Percentiles rank a stretch among this genome's conserved stretches.
phyloP scores from a whole-genome alignment of 2,888 invertebrate genomes.

The Thalpophila matura region DNA sequence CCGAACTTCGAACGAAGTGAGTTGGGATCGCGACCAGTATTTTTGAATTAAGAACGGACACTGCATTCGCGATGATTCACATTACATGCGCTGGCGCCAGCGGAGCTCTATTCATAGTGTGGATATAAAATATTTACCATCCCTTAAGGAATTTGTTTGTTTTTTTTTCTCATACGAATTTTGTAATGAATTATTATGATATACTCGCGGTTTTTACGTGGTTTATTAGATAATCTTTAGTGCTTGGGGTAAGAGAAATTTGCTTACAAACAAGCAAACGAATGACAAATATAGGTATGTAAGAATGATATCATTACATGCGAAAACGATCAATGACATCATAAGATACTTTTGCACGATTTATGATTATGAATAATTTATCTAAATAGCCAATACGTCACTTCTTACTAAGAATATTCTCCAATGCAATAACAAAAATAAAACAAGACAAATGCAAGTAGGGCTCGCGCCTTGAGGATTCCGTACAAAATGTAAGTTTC shows the following conservation, averaged over 20 bases:
- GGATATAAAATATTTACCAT: too few species aligned
- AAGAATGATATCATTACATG: slow-evolving; percentile 25
- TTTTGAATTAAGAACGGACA: slow-evolving; percentile 61
- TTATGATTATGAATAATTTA: slow-evolving; percentile 18
- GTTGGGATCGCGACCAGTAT: slow-evolving; percentile 51
- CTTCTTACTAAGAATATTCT: slow-evolving; percentile 4
- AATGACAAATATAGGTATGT: background rate
- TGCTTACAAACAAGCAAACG: slow-evolving; percentile 11
- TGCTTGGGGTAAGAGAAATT: background rate
- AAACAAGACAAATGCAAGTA: too few species aligned
- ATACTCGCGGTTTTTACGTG: background rate
- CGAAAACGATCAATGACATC: slow-evolving; percentile 35
- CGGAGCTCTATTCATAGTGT: slow-evolving; percentile 32
- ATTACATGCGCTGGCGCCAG: slow-evolving; percentile 37
- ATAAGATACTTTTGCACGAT: slow-evolving; percentile 3
- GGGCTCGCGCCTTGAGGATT: too few species aligned
- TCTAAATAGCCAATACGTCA: slow-evolving; percentile 18
- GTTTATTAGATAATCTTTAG: background rate
- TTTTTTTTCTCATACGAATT: background rate
- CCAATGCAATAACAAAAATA: background rate
- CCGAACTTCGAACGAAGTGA: slow-evolving; percentile 4
- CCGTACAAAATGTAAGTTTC: too few species aligned
- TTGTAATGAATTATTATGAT: background rate
- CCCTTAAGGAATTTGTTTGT: too few species aligned
- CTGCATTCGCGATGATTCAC: slow-evolving; percentile 49